Conservation (phyloP, 2,797 vertebrate genomes). For the Diglossa cyanea region DNA sequence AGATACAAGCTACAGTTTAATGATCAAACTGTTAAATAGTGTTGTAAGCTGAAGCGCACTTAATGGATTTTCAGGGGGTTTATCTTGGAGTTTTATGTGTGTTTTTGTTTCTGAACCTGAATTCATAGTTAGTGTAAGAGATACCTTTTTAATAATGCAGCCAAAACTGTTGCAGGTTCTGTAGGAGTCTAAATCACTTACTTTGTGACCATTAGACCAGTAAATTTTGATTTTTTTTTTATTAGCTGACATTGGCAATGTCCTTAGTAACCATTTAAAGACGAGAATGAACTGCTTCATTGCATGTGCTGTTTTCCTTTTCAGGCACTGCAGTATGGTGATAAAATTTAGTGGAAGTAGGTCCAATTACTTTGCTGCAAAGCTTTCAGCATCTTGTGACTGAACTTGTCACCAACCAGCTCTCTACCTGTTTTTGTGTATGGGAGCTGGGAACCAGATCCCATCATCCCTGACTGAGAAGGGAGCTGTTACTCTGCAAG, state of each 20-base stretch:
- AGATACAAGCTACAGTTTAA: neutral
- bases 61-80: neutral
- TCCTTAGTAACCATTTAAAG: neutral
- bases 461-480: neutral
- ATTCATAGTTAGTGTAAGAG: neutral
- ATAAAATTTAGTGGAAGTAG: neutral
- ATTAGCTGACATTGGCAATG: neutral
- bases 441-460: neutral
- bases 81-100: neutral
- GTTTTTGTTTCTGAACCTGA: neutral
- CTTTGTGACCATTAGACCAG: neutral
- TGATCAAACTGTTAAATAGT: neutral
- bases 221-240: neutral
- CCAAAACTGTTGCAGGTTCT: neutral
- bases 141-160: neutral
- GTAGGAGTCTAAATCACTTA: neutral
- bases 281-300: neutral
- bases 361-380: neutral
- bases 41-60: neutral
- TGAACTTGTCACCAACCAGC: neutral
- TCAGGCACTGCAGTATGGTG: accelerated
- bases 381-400: neutral
- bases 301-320: neutral
- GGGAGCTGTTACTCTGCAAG: neutral
- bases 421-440: neutral